A percentile compares a stretch with the other conserved stretches of the same genome.
These are phyloP conservation scores for Diachasma alloeum DNA, from an alignment of 1,140 invertebrate species.

Conservation along the genomic window DNA sequence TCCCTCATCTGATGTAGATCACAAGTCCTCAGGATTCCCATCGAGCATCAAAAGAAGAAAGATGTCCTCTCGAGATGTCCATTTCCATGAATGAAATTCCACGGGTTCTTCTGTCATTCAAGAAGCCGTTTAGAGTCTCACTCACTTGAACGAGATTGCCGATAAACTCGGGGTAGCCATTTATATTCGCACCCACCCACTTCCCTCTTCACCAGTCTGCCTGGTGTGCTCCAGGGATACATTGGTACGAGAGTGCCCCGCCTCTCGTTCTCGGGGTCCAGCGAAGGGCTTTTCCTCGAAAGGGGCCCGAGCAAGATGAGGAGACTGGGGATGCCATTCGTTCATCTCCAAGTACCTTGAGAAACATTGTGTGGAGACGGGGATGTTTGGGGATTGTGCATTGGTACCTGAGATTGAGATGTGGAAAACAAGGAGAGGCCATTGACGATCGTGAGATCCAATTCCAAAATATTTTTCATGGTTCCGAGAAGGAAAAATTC, in stretches of 20 bases:
- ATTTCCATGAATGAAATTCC: conserved; percentile 53
- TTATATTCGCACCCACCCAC: conserved; percentile 52
- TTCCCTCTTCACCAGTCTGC: conserved; percentile 39
- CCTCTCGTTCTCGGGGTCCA: not conserved
- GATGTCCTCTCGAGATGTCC: conserved; percentile 51
- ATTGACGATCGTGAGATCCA: not conserved
- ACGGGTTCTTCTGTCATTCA: conserved; percentile 25
- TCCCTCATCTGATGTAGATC: conserved; percentile 42
- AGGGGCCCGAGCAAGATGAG: not conserved
- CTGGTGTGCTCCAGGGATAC: not conserved
- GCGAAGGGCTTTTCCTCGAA: not conserved
- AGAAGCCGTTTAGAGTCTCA: conserved; percentile 28
- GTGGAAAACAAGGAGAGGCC: not conserved
- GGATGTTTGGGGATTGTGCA: too few relatives aligned
- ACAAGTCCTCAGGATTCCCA: conserved; percentile 7
- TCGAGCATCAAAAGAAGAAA: conserved; percentile 20
- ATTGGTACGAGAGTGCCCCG: not conserved
- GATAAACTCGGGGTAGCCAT: conserved; percentile 47
- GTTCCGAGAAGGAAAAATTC: too few relatives aligned
- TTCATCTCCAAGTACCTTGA: not conserved
- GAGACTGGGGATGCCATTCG: not conserved
- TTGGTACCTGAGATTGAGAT: not conserved
- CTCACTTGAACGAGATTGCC: conserved; percentile 42
- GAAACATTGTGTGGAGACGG: not conserved
- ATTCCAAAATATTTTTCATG: too few relatives aligned